These are phyloP conservation scores for Nezara viridula DNA, from an alignment of 2,888 invertebrate genomes.

Conservation along the genomic window DNA sequence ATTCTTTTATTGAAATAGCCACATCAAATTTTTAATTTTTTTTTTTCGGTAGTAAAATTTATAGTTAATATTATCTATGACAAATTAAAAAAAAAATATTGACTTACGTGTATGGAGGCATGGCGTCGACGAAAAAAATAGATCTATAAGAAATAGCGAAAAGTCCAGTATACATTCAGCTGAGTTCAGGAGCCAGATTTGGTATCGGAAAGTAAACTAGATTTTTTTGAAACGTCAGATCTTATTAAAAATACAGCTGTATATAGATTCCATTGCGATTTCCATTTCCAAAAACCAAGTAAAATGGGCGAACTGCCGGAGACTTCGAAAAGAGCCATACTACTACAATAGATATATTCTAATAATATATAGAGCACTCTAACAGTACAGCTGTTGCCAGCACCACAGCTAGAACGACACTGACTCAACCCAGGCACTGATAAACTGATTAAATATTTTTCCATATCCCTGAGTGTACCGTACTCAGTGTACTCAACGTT, in stretches of 20 bases:
- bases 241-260: not conserved
- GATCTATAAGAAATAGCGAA: not conserved
- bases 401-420: not conserved
- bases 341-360: not conserved
- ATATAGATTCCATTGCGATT: not conserved
- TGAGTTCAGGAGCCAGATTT: not conserved
- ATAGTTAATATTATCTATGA: too few relatives aligned
- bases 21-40: too few relatives aligned
- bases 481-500: not conserved
- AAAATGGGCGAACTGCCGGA: not conserved
- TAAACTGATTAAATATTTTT: slow-evolving; percentile 21
- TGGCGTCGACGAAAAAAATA: not conserved
- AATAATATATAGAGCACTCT: not conserved
- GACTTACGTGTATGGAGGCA: not conserved
- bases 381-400: not conserved
- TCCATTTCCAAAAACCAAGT: not conserved
- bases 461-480: not conserved
- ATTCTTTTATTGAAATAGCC: too few relatives aligned
- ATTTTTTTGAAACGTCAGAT: not conserved
- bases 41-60: too few relatives aligned
- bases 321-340: not conserved
- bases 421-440: not conserved
- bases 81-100: too few relatives aligned
- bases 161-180: not conserved
- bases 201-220: not conserved